A percentile compares a stretch with the other conserved stretches of the same genome.
Conservation (phyloP, 2,113 vertebrate genomes). For the Vidua macroura region DNA sequence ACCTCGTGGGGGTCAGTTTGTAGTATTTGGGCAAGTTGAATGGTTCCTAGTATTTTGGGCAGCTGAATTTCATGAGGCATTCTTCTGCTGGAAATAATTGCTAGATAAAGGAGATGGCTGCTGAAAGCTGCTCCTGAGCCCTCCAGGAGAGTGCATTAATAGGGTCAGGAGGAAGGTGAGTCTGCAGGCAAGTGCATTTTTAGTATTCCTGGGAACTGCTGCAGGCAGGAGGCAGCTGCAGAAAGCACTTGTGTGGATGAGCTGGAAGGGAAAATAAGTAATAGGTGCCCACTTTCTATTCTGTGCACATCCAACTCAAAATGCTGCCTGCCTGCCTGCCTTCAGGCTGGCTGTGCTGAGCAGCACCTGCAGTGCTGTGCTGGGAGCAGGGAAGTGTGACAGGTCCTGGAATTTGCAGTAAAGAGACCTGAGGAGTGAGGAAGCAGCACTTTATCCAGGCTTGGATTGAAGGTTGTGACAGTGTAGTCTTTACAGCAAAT, state of each 20-base stretch:
- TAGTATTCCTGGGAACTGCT: background rate
- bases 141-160: background rate
- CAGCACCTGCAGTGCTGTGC: background rate
- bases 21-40: background rate
- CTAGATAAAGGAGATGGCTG: background rate
- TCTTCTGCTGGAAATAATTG: background rate
- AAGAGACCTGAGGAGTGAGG: background rate
- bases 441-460: background rate
- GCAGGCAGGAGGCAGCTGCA: background rate
- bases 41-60: background rate
- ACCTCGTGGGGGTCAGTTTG: accelerated
- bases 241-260: background rate
- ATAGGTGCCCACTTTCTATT: background rate
- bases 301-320: background rate
- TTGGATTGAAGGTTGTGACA: background rate
- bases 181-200: background rate
- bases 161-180: background rate
- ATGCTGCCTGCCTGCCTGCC: background rate
- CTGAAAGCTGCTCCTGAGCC: background rate
- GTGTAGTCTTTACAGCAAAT: constrained; percentile 77
- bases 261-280: background rate
- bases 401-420: background rate
- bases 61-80: background rate
- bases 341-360: background rate
- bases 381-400: background rate